A percentile compares a stretch with the other conserved stretches of the same genome.
These are phyloP conservation scores for Rhizoglyphus robini DNA, from an alignment of 1,140 invertebrate genomes.

Conservation along the genomic window DNA sequence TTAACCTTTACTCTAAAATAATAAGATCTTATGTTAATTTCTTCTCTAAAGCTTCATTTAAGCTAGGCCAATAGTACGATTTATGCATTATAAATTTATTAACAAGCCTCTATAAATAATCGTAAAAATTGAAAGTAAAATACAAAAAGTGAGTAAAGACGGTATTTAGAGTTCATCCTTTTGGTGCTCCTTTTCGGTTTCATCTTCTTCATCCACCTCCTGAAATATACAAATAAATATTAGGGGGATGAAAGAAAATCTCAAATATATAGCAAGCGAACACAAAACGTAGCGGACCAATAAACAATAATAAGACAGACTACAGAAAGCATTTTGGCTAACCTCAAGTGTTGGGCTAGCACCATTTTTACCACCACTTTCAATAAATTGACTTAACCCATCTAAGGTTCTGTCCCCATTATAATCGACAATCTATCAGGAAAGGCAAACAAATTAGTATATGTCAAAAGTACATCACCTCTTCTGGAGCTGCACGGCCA, in stretches of 20 bases:
- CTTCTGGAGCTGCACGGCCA: conserved; percentile 46
- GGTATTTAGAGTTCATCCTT: conserved; percentile 23
- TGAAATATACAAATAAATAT: conserved; percentile 2
- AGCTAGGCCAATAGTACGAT: no score
- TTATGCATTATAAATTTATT: conserved; percentile 10
- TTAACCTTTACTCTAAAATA: background rate
- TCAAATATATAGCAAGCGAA: background rate
- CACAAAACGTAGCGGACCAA: background rate
- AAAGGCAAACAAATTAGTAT: conserved; percentile 13
- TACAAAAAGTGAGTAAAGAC: conserved; percentile 1
- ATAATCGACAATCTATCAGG: conserved; percentile 62
- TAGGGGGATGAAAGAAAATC: background rate
- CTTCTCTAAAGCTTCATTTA: no score
- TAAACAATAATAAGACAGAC: background rate
- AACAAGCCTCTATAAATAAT: conserved; percentile 14
- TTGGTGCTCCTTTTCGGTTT: conserved; percentile 17
- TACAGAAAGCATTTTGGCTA: conserved; percentile 15
- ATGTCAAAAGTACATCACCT: conserved; percentile 27
- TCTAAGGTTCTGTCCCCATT: conserved; percentile 87
- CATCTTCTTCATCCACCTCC: conserved; percentile 23
- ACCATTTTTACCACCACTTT: conserved; percentile 52
- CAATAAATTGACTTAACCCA: conserved; percentile 79
- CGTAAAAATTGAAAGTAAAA: background rate
- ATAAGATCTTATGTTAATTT: no score
- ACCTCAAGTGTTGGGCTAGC: conserved; percentile 48